Conservation (phyloP, 2,797 vertebrate genomes). For the Hypotaenidia okinawae region DNA sequence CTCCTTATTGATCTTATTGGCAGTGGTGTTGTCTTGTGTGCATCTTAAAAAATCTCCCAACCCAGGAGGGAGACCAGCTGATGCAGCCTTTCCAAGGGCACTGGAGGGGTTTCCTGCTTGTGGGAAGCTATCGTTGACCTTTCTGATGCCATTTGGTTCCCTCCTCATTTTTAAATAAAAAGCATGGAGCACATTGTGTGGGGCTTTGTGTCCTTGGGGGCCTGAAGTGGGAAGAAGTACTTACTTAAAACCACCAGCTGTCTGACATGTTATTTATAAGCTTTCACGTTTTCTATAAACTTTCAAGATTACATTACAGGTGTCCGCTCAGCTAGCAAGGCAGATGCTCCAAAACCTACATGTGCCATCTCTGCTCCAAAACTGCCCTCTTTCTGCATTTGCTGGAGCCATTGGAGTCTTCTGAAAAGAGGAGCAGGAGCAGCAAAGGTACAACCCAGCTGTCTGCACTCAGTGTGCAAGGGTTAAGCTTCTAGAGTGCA, state of each 20-base stretch:
- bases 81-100: neutral
- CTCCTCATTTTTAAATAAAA: neutral
- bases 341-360: conserved; percentile 18
- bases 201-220: neutral
- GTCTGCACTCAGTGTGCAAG: neutral
- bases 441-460: neutral
- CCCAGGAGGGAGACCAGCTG: neutral
- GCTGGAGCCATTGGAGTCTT: neutral
- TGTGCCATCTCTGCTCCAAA: neutral
- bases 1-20: neutral
- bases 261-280: neutral
- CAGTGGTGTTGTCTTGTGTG: neutral
- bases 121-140: neutral
- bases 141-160: neutral
- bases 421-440: neutral
- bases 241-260: neutral
- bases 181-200: neutral
- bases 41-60: neutral
- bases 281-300: fast-evolving
- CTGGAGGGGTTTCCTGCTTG: neutral
- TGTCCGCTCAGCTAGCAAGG: neutral
- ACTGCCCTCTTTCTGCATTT: neutral
- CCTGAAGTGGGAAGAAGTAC: neutral
- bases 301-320: neutral
- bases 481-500: neutral